phyloP scores from a whole-genome alignment of 2,113 vertebrate genomes.

The Lagenorhynchus albirostris region DNA sequence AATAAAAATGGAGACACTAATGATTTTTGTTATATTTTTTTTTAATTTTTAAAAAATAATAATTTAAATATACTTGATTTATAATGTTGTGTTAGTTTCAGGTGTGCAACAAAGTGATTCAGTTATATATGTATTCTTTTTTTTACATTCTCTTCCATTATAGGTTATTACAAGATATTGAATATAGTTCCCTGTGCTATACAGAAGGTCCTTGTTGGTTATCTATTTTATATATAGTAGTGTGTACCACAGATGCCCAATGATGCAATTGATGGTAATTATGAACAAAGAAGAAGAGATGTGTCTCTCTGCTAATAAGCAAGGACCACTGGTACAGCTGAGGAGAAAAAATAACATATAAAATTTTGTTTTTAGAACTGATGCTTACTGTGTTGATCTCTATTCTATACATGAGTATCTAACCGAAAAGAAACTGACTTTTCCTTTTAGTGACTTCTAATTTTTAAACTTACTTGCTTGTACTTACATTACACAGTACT shows the following conservation, averaged over 20 bases:
- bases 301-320: conserved; percentile 1
- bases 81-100: neutral
- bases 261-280: neutral
- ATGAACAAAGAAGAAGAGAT: conserved; percentile 10
- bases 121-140: neutral
- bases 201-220: neutral
- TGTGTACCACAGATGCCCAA: neutral
- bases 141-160: neutral
- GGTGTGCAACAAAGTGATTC: neutral
- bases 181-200: neutral
- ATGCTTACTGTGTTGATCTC: neutral
- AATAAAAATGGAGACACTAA: conserved; percentile 22
- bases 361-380: neutral
- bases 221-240: neutral
- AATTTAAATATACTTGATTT: neutral
- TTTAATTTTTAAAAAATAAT: neutral
- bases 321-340: neutral
- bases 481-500: neutral
- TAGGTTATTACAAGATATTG: neutral
- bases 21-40: neutral
- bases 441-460: neutral
- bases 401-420: neutral
- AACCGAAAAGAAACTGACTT: neutral
- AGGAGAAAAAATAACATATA: neutral
- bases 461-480: neutral